A percentile compares a stretch with the other conserved stretches of the same genome.
phyloP scores from a whole-genome alignment of 2,888 invertebrate species.

The Lapara coniferarum region DNA sequence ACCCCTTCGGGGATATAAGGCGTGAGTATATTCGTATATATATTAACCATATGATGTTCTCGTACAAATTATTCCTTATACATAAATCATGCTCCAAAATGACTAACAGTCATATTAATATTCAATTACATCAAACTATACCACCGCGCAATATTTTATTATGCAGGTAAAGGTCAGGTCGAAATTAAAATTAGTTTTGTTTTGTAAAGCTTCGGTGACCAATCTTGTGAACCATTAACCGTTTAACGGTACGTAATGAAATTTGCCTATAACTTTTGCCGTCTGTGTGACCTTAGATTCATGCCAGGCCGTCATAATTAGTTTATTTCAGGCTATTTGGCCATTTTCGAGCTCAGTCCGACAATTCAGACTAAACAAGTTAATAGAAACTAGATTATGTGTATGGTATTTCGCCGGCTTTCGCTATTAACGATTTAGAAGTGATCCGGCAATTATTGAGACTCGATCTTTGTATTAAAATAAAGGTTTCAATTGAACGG shows the following conservation, averaged over 20 bases:
- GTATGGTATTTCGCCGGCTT: too few relatives aligned
- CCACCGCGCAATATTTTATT: background rate
- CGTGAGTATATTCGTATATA: too few relatives aligned
- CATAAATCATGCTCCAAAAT: background rate
- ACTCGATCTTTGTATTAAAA: background rate
- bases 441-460: too few relatives aligned
- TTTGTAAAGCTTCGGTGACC: background rate
- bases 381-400: too few relatives aligned
- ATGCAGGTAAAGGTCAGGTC: slow-evolving; percentile 4
- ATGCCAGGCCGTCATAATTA: background rate
- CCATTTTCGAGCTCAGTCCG: background rate
- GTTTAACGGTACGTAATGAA: background rate
- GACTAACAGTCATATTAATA: background rate
- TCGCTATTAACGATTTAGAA: too few relatives aligned
- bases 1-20: too few relatives aligned
- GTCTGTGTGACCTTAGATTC: background rate
- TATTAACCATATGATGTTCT: background rate
- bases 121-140: background rate
- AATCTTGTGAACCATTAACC: background rate
- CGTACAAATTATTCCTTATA: background rate
- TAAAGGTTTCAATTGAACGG: background rate
- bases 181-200: slow-evolving; percentile 7
- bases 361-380: too few relatives aligned
- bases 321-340: background rate
- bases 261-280: background rate